phyloP scores from a whole-genome alignment of 2,113 vertebrate species.

The Indicator indicator region DNA sequence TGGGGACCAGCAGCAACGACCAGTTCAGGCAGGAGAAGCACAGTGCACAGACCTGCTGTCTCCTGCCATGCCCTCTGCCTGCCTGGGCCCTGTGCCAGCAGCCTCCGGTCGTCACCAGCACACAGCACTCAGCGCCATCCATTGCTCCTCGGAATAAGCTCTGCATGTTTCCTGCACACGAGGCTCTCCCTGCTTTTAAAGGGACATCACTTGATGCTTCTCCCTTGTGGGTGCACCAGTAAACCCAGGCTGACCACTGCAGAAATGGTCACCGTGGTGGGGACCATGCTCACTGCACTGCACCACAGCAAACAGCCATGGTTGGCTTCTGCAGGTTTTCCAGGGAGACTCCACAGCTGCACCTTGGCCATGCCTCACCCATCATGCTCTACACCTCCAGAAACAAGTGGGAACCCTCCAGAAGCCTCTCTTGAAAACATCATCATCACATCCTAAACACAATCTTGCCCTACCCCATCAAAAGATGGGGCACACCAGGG shows the following conservation, averaged over 20 bases:
- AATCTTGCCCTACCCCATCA: background rate
- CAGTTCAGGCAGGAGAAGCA: background rate
- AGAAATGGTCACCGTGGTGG: rapidly evolving
- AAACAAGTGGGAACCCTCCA: background rate
- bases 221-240: rapidly evolving
- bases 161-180: rapidly evolving
- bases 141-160: conserved; percentile 1
- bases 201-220: background rate
- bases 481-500: background rate
- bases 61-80: background rate
- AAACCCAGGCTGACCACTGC: background rate
- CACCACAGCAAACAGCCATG: background rate
- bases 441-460: background rate
- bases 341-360: rapidly evolving
- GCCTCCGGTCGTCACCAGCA: background rate
- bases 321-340: background rate
- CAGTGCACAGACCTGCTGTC: background rate
- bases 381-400: rapidly evolving
- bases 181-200: background rate
- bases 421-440: background rate
- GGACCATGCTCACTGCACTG: rapidly evolving
- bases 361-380: background rate
- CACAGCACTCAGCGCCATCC: background rate
- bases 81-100: background rate
- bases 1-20: background rate